A percentile compares a stretch with the other conserved stretches of the same genome.
Conservation (phyloP, 2,113 vertebrate genomes). For the Podarcis muralis region DNA sequence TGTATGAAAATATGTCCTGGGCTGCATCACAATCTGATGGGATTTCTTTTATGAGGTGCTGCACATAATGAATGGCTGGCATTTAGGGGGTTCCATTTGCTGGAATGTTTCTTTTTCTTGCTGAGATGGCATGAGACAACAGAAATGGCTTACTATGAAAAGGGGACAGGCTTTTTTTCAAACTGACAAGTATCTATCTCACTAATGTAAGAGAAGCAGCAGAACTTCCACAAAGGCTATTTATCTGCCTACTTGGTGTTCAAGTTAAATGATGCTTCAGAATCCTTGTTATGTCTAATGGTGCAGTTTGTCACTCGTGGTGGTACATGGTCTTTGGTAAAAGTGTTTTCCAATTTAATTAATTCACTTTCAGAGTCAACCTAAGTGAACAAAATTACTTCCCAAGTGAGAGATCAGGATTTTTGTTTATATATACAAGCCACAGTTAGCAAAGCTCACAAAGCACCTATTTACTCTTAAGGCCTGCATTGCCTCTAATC, state of each 20-base stretch:
- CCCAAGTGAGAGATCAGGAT: neutral
- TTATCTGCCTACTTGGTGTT: constrained; percentile 14
- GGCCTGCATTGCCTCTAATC: neutral
- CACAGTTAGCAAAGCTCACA: neutral
- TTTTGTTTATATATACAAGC: constrained; percentile 10
- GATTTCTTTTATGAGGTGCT: neutral
- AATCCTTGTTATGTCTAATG: neutral
- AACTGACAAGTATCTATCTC: neutral
- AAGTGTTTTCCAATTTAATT: neutral
- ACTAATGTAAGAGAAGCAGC: neutral
- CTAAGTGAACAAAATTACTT: constrained; percentile 25
- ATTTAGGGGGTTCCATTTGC: neutral
- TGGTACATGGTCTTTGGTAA: neutral
- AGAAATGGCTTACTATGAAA: constrained; percentile 5
- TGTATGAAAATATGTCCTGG: neutral
- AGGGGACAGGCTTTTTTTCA: neutral
- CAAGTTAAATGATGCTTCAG: constrained; percentile 26
- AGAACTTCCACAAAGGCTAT: constrained; percentile 14
- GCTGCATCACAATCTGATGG: neutral
- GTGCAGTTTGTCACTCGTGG: constrained; percentile 1
- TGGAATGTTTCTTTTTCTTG: neutral
- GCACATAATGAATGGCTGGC: neutral
- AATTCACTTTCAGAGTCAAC: neutral
- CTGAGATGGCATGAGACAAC: neutral
- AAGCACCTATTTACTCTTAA: constrained; percentile 4